Conservation (phyloP, 2,113 vertebrate genomes). For the Hyla sarda region DNA sequence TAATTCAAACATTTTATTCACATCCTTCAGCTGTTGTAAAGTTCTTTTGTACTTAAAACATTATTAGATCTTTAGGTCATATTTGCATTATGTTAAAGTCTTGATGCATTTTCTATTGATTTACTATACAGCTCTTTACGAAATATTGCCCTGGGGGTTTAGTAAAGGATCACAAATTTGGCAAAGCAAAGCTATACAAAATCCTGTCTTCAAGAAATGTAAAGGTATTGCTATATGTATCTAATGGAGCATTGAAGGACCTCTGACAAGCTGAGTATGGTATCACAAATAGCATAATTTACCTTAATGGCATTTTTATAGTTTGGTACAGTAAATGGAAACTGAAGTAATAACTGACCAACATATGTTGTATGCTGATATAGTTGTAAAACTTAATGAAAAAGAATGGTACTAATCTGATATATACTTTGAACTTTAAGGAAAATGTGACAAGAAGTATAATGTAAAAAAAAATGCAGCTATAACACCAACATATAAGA, state of each 20-base stretch:
- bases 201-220: neutral
- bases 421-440: too few relatives aligned
- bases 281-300: neutral
- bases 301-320: neutral
- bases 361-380: neutral
- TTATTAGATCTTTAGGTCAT: neutral
- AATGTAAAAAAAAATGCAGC: too few relatives aligned
- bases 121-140: neutral
- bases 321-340: neutral
- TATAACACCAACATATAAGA: too few relatives aligned
- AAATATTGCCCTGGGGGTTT: neutral
- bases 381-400: too few relatives aligned
- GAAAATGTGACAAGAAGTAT: too few relatives aligned
- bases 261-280: neutral
- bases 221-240: neutral
- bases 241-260: slow-evolving; percentile 1
- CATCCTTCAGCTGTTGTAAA: neutral
- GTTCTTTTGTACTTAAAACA: neutral
- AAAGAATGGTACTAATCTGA: too few relatives aligned
- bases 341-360: neutral
- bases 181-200: neutral
- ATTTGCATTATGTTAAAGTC: slow-evolving; percentile 11
- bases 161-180: slow-evolving; percentile 7
- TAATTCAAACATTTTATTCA: neutral
- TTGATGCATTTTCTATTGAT: slow-evolving; percentile 10